A percentile compares a stretch with the other conserved stretches of the same genome.
These are phyloP conservation scores for Adelphocoris suturalis DNA, from an alignment of 2,888 invertebrate species.

Conservation along the genomic window DNA sequence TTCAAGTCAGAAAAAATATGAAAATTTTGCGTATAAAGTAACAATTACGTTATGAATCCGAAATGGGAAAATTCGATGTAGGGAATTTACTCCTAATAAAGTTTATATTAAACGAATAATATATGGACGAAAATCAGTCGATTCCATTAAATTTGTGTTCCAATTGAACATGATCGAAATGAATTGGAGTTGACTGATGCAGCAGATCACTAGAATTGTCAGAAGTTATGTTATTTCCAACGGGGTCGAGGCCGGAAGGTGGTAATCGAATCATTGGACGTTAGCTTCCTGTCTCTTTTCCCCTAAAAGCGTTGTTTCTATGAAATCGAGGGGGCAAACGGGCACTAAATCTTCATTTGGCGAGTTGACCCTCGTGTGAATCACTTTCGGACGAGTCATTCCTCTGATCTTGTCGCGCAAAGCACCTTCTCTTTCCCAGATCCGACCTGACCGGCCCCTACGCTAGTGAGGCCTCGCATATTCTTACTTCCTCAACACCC, in stretches of 20 bases:
- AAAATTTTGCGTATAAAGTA: too few relatives aligned
- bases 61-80: too few relatives aligned
- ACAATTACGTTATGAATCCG: too few relatives aligned
- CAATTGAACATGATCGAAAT: background rate
- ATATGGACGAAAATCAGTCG: too few relatives aligned
- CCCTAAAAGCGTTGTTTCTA: constrained; percentile 71
- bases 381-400: constrained; percentile 61
- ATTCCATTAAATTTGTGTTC: too few relatives aligned
- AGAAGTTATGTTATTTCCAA: constrained; percentile 26
- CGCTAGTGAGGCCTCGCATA: too few relatives aligned
- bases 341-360: constrained; percentile 72
- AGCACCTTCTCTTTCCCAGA: background rate
- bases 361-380: constrained; percentile 78
- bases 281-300: constrained; percentile 23
- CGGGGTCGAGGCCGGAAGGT: constrained; percentile 26
- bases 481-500: too few relatives aligned
- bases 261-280: constrained; percentile 56
- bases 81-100: too few relatives aligned
- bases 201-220: constrained; percentile 30
- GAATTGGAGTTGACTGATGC: constrained; percentile 41
- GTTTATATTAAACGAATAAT: too few relatives aligned
- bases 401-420: constrained; percentile 35
- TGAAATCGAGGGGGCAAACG: constrained; percentile 69
- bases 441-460: too few relatives aligned
- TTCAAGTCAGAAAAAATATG: too few relatives aligned